Base-by-base conservation (phyloP, 2,113 vertebrate genomes). In the Chamaea fasciata region DNA sequence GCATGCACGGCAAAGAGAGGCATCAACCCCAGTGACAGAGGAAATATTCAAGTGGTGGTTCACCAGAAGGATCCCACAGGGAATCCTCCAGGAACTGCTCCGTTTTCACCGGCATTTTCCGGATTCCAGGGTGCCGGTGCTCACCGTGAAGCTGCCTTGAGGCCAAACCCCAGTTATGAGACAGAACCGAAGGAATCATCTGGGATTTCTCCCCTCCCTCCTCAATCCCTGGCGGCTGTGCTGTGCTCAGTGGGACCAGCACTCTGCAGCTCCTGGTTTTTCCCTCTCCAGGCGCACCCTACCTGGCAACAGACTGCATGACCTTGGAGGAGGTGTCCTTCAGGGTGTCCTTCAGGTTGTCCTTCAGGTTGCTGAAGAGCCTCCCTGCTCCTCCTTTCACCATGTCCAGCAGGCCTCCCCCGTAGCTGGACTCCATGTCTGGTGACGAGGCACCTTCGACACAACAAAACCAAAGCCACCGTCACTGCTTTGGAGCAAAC, bases 251-350 rank as follows among this genome's bases (percentile, higher is more conserved):
- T 37, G 44, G 52, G 15, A 21, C 14, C 2, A 3, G 55, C 23
- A 10, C 80, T 21, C n/a, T 11, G 52, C 82, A 67, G 33, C 31
- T 63, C 10, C n/a, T 9, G 52, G 3, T 16, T 82, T 69, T 52
- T 35, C 73, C 49, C 28, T 46, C 73, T 68, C 35, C 50, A 35
- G 60, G 83, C 57, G 49, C 39, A 69, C 68, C 95, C 78, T 98
- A 99, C 99, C 99, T 99, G 97, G 99, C 97, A 46, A 99, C 99
- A 94, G 99, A 99, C 50, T 99, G 99, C 98, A 99, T 99, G 90
- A 99, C 99, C 98, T 99, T 99, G 60, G 99, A 99, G 93, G 99
- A 99, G 7, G 99, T 99, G 96, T 99, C 99, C 81, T 99, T 99
- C 92, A 99, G 97, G 23, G 99, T 99, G 92, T 99, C 99, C 97